Conservation (phyloP, 92 coral and sea anemone genomes). For the Epizoanthus stellaris region DNA sequence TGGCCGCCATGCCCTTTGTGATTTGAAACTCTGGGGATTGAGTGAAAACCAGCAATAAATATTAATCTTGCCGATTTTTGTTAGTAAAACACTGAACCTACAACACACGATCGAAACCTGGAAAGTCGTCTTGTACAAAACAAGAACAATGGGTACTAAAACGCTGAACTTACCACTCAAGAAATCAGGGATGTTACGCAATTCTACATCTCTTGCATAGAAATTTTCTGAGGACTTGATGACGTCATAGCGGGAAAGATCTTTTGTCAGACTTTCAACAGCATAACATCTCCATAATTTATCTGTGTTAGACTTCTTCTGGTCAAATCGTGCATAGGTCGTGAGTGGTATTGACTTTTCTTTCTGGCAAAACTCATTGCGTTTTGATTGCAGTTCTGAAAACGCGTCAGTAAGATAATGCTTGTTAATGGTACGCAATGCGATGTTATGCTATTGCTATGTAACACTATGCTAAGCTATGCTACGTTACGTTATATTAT, state of each 20-base stretch:
- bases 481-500: background rate
- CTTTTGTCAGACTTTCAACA: background rate
- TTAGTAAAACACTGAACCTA: background rate
- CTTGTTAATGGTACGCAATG: background rate
- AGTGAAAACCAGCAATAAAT: background rate
- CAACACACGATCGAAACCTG: no score
- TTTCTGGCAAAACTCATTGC: background rate
- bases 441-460: background rate
- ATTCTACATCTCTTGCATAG: background rate
- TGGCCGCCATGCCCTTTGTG: no score
- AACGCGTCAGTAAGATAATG: background rate
- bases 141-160: no score
- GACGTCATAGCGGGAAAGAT: constrained; percentile 6
- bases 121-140: no score
- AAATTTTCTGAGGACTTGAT: background rate
- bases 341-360: background rate
- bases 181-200: background rate
- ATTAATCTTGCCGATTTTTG: background rate
- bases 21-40: no score
- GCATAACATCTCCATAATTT: constrained; percentile 5
- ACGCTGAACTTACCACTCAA: background rate
- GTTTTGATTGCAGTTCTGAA: constrained; percentile 19
- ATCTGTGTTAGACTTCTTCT: no score
- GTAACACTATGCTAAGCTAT: background rate
- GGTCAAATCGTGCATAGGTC: background rate